A percentile compares a stretch with the other conserved stretches of the same genome.
These are phyloP conservation scores for Venustoraphidia nigricollis DNA, from an alignment of 2,888 invertebrate genomes.

Conservation along the genomic window DNA sequence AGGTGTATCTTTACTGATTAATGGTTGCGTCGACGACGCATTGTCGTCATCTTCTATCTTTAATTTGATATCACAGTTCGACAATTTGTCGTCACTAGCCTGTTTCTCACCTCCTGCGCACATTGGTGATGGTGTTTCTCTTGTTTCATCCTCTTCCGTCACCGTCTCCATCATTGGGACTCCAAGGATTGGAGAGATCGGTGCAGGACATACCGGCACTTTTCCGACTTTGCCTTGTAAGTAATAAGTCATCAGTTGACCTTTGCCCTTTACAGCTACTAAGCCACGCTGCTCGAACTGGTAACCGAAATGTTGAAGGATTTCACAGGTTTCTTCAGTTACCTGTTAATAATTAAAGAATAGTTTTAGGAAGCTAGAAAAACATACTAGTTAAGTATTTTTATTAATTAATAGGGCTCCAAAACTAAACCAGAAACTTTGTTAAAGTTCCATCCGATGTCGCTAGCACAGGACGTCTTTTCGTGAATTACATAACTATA, in stretches of 20 bases:
- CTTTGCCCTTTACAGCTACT: conserved; percentile 94
- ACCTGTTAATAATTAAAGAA: conserved; percentile 41
- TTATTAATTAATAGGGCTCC: no score
- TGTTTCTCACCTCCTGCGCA: conserved; percentile 19
- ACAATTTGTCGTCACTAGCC: conserved; percentile 21
- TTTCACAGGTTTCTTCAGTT: conserved; percentile 84
- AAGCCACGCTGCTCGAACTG: conserved; percentile 87
- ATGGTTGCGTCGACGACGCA: conserved; percentile 16
- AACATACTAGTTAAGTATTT: no score
- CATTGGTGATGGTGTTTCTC: conserved; percentile 24
- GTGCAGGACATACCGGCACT: conserved; percentile 13
- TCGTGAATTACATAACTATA: no score
- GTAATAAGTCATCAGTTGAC: conserved; percentile 90
- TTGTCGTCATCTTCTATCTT: conserved; percentile 12
- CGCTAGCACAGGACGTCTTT: no score
- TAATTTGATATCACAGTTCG: conserved; percentile 9
- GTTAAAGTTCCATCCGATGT: no score
- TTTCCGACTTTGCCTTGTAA: conserved; percentile 43
- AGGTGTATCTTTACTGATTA: conserved; percentile 17
- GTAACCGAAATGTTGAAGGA: conserved; percentile 79
- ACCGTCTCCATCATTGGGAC: conserved; percentile 25
- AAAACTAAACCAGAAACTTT: no score
- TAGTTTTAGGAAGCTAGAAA: background rate
- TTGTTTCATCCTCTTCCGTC: conserved; percentile 28
- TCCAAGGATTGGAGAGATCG: conserved; percentile 14